Evolutionary conservation across 2,113 vertebrate genomes (phyloP), one percentile per base, ranked within the genome.

Genomic region (Lophochroa leadbeateri): DNA sequence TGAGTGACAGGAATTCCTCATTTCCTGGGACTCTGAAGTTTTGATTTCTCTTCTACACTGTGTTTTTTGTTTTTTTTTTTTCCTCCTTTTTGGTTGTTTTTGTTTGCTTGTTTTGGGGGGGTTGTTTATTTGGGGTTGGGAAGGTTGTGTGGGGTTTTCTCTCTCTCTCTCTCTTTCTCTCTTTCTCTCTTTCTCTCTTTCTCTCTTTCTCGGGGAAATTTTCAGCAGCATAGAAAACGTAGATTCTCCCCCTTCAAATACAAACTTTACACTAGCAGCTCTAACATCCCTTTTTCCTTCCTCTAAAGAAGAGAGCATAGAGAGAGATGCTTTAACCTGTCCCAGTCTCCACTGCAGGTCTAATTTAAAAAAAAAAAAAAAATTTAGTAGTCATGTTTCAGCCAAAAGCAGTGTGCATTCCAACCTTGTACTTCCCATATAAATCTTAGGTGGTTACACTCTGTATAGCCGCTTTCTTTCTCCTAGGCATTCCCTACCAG

Each of bases 51-150:
- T 89, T 96, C 9, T 58, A 17, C 23, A 7, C 9, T 82, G 7
- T 7, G 6, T 6, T 37, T 28, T 5, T 19, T 25, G 29, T 63
- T 55, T 10, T 1, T 23, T 37, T 37, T 11, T 53, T 53, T 33
- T 57, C n/a, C 44, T 41, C 11, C 39, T 41, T 47, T 63, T 55
- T 10, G 0, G 52, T 63, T 23, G 7, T 1, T 23, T 71, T 11
- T 6, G 41, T 41, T 41, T 41, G 41, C 17, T 41, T 41, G 41
- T 20, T 5, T 13, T 18, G 50, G 2, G 28, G 12, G 13, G 10
- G 13, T 8, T 28, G 28, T 21, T 31, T 13, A 1, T 4, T 10
- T 6, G 4, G 8, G 12, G 7, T 6, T 21, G 33, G 19, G 12
- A 18, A 8, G 11, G 3, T 23, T 9, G 23, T 37, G 24, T 18